Base-by-base conservation (phyloP, 2,797 vertebrate species). In the Cirrhinus molitorella region DNA sequence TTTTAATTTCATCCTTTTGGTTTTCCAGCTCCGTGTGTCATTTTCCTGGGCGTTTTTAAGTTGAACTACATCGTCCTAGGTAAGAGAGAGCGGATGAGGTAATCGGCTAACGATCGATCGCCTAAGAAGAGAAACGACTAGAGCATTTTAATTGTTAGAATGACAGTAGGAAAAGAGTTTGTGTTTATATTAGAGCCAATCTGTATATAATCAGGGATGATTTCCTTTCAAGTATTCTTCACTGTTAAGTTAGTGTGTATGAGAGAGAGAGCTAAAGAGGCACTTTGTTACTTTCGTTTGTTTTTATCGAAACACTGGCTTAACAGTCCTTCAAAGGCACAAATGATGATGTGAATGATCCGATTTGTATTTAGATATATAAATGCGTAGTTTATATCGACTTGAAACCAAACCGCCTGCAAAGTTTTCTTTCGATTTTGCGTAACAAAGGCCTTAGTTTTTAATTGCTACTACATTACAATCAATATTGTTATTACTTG, bases 141-240 rank as follows among this genome's bases (percentile, higher is more conserved):
- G 5, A 23, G 57, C 1, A 14, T 71, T 76, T 66, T 73, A 49
- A 81, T 77, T 70, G 43, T 81, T 43, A 85, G 77, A 45, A 23
- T 6, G 40, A n/a, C 23, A 3, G 14, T 81, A 53, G 70, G 31
- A 49, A 31, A 31, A 34, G 40, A 66, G 63, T 53, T 80, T 81
- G 77, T 12, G 77, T 76, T 81, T 67, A 78, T 88, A 94, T 95
- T 94, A 94, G 94, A 94, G 94, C 94, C 85, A 85, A 85, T 78
- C 91, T 98, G 96, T 97, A 98, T 94, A 98, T 98, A 97, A 96
- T 94, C 91, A 94, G 96, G 96, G 95, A 95, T 93, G 91, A 93
- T 83, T 84, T 74, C 76, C 59, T 77, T 66, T 72, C 12, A 13
- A 57, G 49, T 70, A 25, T 67, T 61, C 57, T 66, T 43, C 86